Evolutionary conservation across 2,888 invertebrate genomes (phyloP).

Genomic region (Aphidoletes aphidimyza): DNA sequence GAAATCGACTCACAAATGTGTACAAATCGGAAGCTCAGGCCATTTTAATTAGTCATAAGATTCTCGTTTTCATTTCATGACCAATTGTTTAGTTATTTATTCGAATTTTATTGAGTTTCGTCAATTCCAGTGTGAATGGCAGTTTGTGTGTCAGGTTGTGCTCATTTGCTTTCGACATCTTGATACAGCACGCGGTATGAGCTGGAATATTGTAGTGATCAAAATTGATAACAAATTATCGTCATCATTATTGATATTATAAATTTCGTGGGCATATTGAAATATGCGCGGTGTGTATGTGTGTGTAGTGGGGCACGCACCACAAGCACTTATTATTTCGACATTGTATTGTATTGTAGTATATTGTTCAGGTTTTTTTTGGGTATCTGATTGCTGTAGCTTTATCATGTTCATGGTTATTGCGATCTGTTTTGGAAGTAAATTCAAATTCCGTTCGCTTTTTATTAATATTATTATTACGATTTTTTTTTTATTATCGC

Average conservation of each 20-base stretch:
- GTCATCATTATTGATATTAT: constrained; percentile 22
- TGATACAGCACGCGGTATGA: too few relatives aligned
- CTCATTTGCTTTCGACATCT: background rate
- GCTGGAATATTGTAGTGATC: too few relatives aligned
- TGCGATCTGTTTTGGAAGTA: constrained; percentile 21
- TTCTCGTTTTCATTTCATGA: too few relatives aligned
- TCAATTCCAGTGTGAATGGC: background rate
- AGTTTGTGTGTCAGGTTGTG: too few relatives aligned
- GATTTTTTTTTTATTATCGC: too few relatives aligned
- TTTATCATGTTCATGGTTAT: background rate
- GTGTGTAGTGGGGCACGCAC: background rate
- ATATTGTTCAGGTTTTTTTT: constrained; percentile 8
- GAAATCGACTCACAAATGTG: background rate
- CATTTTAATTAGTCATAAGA: too few relatives aligned
- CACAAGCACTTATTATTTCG: background rate
- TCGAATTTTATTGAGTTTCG: background rate
- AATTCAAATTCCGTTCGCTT: background rate
- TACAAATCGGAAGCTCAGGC: too few relatives aligned
- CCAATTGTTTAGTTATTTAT: too few relatives aligned
- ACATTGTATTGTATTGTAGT: too few relatives aligned
- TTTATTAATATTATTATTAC: too few relatives aligned
- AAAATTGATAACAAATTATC: constrained; percentile 44
- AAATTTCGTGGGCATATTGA: constrained; percentile 23
- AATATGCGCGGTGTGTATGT: background rate
- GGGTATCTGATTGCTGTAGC: constrained; percentile 24